Percentiles rank a stretch among this genome's conserved stretches.
Conservation (phyloP, 53 echinoderm and acorn worm genomes). For the Patiria pectinifera region DNA sequence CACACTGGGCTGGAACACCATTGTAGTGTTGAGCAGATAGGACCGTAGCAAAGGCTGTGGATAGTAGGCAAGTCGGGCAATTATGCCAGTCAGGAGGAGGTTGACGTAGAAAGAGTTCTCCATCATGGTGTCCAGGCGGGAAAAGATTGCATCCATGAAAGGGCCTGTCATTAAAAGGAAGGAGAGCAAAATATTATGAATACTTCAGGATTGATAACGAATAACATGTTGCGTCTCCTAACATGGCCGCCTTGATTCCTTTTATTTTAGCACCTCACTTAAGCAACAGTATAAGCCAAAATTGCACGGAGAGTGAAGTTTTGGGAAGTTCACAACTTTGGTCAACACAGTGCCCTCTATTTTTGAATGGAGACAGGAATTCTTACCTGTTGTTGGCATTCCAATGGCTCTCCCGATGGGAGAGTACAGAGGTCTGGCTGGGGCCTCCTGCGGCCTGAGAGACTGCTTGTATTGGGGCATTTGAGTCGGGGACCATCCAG, state of each 20-base stretch:
- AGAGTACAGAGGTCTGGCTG: slow-evolving; percentile 2
- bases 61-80: slow-evolving; percentile 91
- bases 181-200: background rate
- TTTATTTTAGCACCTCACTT: no score
- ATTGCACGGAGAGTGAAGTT: background rate
- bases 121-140: slow-evolving; percentile 93
- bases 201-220: background rate
- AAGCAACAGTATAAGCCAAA: background rate
- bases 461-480: background rate
- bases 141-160: slow-evolving; percentile 89
- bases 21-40: slow-evolving; percentile 94
- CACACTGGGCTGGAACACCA: slow-evolving; percentile 98
- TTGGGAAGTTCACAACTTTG: background rate
- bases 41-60: slow-evolving; percentile 94
- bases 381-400: slow-evolving; percentile 60
- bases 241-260: no score
- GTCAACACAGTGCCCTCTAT: background rate
- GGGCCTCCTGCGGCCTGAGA: background rate
- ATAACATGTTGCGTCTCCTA: no score
- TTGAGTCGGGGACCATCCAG: background rate
- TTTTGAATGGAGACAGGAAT: background rate
- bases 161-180: slow-evolving; percentile 70
- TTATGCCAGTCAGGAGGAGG: slow-evolving; percentile 89
- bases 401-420: slow-evolving; percentile 59
- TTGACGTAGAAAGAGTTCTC: slow-evolving; percentile 95